These are phyloP conservation scores for Lydus trimaculatus DNA, from an alignment of 2,888 invertebrate species.

Conservation along the genomic window DNA sequence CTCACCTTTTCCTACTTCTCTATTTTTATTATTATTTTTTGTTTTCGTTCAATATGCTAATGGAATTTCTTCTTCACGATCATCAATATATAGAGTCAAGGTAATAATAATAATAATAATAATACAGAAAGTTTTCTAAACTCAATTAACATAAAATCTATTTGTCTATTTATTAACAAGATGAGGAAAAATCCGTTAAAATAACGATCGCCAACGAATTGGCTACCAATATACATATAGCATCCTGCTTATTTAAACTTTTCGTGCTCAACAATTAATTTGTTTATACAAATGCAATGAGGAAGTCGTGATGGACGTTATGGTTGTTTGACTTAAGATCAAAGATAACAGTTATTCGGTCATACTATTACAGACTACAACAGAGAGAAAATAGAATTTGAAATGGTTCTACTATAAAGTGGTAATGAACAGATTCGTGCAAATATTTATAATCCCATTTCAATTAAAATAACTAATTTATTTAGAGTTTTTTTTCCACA, in stretches of 20 bases:
- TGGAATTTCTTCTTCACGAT: background rate
- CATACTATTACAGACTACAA: slow-evolving; percentile 7
- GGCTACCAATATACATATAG: background rate
- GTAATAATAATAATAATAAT: background rate
- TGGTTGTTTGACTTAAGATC: slow-evolving; percentile 12
- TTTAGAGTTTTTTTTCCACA: no score
- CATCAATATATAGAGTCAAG: background rate
- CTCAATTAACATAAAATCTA: background rate
- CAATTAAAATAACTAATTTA: background rate
- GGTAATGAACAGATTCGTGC: background rate
- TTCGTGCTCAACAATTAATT: slow-evolving; percentile 29
- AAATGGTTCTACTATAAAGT: background rate
- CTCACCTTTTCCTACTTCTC: background rate
- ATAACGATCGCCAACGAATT: background rate
- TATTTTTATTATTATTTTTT: background rate
- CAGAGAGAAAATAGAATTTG: background rate
- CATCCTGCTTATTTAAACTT: background rate
- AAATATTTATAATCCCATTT: background rate
- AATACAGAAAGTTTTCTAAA: background rate
- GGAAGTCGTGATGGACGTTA: slow-evolving; percentile 29
- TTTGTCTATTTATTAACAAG: background rate
- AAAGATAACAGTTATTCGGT: slow-evolving; percentile 14
- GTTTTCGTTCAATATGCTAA: background rate
- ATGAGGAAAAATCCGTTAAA: background rate
- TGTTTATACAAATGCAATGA: slow-evolving; percentile 31